phyloP scores from a whole-genome alignment of 2,888 invertebrate genomes.

The Oegoconia quadripuncta region DNA sequence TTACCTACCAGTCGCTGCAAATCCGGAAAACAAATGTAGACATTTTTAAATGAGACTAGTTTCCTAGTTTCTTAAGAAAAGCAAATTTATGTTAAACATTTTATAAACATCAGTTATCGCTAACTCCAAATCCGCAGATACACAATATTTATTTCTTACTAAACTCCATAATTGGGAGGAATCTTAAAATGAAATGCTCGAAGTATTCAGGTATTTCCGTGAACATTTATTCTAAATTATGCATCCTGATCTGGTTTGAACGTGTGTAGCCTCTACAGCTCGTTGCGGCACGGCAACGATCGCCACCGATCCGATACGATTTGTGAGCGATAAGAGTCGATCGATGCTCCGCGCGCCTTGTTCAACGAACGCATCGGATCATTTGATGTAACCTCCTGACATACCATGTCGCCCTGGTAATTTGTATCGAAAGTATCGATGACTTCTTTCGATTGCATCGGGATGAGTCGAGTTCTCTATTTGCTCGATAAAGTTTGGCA shows the following conservation, averaged over 20 bases:
- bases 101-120: no score
- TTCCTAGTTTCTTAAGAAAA: no score
- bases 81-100: no score
- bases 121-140: no score
- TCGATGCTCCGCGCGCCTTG: constrained; percentile 40
- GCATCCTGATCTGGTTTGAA: background rate
- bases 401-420: constrained; percentile 47
- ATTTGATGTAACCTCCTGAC: constrained; percentile 34
- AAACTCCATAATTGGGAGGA: no score
- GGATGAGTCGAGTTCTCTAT: background rate
- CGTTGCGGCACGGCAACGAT: constrained; percentile 7
- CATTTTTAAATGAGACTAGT: no score
- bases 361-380: constrained; percentile 15
- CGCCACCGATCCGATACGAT: constrained; percentile 20
- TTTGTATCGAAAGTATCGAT: constrained; percentile 53
- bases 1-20: no score
- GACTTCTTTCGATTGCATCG: constrained; percentile 26
- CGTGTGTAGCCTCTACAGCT: constrained; percentile 8
- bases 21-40: no score
- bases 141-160: no score
- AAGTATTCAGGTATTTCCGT: no score
- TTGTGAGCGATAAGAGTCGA: constrained; percentile 51
- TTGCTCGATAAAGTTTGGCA: constrained; percentile 5
- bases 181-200: no score
- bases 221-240: no score